Evolutionary conservation across 1,140 invertebrate species (phyloP).

Genomic region (Centruroides sculpturatus): DNA sequence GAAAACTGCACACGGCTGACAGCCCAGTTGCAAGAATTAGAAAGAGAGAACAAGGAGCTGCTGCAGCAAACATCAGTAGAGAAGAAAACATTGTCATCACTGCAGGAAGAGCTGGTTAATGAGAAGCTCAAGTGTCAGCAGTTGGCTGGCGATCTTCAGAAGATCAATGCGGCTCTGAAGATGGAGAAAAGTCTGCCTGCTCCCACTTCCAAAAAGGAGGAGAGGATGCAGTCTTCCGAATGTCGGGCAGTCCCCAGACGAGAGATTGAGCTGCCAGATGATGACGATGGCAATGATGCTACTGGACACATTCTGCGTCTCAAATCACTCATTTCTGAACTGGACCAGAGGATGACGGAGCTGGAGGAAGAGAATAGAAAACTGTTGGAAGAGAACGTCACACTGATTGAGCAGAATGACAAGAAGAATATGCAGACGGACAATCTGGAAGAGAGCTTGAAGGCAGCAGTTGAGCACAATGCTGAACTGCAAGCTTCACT

Average conservation of each 20-base stretch:
- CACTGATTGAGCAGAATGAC: constrained; percentile 27
- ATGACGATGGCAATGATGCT: no score
- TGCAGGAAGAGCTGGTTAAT: constrained; percentile 69
- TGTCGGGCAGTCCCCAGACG: no score
- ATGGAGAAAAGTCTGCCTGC: background rate
- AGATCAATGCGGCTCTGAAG: background rate
- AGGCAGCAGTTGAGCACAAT: constrained; percentile 24
- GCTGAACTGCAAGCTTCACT: constrained; percentile 57
- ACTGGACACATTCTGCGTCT: no score
- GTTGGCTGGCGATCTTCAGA: constrained; percentile 26
- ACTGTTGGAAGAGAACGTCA: constrained; percentile 28
- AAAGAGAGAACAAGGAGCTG: constrained; percentile 62
- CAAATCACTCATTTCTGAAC: background rate
- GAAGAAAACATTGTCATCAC: constrained; percentile 63
- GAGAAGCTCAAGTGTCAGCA: constrained; percentile 49
- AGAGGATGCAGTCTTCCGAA: no score
- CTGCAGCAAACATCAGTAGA: constrained; percentile 64
- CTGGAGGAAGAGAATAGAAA: constrained; percentile 28
- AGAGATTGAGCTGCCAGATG: no score
- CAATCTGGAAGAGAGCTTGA: constrained; percentile 20
- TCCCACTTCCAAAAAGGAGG: background rate
- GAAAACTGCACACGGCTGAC: constrained; percentile 24
- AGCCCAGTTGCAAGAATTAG: constrained; percentile 45
- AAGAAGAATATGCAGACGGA: constrained; percentile 28
- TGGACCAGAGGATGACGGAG: constrained; percentile 24